Conservation (phyloP, 2,888 invertebrate genomes). For the Drosophila nr. medialis region DNA sequence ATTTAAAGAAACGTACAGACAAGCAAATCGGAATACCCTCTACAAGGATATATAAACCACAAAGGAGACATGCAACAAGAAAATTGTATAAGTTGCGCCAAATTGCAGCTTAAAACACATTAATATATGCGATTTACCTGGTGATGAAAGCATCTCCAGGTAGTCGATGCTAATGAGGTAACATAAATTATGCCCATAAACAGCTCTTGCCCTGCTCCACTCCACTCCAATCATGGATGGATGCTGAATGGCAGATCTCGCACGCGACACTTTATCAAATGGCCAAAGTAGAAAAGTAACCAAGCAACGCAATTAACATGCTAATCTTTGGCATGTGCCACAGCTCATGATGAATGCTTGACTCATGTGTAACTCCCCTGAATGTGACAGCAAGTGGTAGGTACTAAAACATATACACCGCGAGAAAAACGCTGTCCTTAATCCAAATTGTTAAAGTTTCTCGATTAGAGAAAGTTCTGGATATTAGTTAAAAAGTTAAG, state of each 20-base stretch:
- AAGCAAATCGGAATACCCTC: background rate
- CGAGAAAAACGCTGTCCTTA: background rate
- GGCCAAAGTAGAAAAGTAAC: slow-evolving; percentile 29
- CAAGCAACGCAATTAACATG: slow-evolving; percentile 49
- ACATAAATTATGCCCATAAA: slow-evolving; percentile 12
- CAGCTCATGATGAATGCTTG: slow-evolving; percentile 21
- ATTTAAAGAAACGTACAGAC: background rate
- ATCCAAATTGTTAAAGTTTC: no score
- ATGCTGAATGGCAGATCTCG: background rate
- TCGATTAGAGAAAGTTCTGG: no score
- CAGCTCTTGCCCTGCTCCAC: background rate
- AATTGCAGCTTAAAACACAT: background rate
- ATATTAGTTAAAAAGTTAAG: no score
- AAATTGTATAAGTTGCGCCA: background rate
- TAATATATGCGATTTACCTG: background rate
- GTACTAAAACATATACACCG: background rate
- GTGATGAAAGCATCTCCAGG: background rate
- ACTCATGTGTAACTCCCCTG: slow-evolving; percentile 5
- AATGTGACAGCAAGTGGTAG: background rate
- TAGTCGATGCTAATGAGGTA: slow-evolving; percentile 9
- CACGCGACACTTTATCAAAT: slow-evolving; percentile 42
- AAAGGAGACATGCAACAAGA: background rate
- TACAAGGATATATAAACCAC: background rate
- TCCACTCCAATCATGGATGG: background rate
- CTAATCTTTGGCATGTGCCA: slow-evolving; percentile 43